Conservation (phyloP, 2,113 vertebrate species). For the Oxyura jamaicensis region DNA sequence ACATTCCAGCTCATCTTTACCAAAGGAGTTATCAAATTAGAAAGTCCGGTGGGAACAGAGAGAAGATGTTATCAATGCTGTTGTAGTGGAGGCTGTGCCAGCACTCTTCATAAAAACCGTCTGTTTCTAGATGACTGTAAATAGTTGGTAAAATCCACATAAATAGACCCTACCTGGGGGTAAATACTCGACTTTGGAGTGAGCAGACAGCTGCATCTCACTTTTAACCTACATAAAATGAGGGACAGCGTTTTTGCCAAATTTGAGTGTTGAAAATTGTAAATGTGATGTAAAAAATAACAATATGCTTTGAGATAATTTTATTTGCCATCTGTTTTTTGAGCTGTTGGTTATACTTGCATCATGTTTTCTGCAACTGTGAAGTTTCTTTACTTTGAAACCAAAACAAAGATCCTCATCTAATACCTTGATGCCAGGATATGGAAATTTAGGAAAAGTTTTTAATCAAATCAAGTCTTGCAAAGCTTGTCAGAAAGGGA, state of each 20-base stretch:
- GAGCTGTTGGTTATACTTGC: slow-evolving; percentile 47
- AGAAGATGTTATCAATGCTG: background rate
- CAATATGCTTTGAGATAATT: slow-evolving; percentile 64
- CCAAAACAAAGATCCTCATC: slow-evolving; percentile 34
- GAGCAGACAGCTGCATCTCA: slow-evolving; percentile 53
- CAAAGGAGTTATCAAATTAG: slow-evolving; percentile 46
- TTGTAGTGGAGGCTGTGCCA: background rate
- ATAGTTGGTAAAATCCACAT: slow-evolving; percentile 47
- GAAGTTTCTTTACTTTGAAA: slow-evolving; percentile 48
- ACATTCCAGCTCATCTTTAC: slow-evolving; percentile 10
- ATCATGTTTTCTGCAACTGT: slow-evolving; percentile 35
- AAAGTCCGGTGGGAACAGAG: background rate
- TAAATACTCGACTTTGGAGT: slow-evolving; percentile 53
- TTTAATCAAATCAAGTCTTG: slow-evolving; percentile 38
- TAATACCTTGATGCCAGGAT: slow-evolving; percentile 29
- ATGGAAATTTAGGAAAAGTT: background rate
- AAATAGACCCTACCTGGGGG: slow-evolving; percentile 52
- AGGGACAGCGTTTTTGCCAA: slow-evolving; percentile 37
- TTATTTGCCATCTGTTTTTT: slow-evolving; percentile 69
- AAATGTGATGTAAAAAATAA: slow-evolving; percentile 61
- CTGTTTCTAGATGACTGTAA: slow-evolving; percentile 23
- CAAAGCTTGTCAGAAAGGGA: slow-evolving; percentile 1
- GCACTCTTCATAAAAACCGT: slow-evolving; percentile 15
- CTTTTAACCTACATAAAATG: slow-evolving; percentile 58
- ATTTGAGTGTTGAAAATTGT: background rate